phyloP scores from a whole-genome alignment of 2,797 vertebrate species.

The Semaprochilodus insignis region DNA sequence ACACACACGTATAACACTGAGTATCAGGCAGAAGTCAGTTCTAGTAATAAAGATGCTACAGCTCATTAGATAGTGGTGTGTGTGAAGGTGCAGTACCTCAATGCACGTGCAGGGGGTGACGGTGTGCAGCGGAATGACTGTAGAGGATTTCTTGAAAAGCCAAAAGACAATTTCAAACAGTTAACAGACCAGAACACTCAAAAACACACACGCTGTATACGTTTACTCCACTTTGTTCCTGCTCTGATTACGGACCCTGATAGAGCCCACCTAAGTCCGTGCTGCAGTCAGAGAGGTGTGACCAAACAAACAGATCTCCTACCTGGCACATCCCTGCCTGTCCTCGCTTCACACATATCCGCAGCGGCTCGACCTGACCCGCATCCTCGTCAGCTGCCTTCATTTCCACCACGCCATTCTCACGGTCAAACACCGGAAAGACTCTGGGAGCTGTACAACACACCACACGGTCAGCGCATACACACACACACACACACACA shows the following conservation, averaged over 20 bases:
- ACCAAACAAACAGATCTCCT: conserved; percentile 36
- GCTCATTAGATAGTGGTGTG: background rate
- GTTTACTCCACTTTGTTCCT: background rate
- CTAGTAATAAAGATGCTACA: too few species aligned
- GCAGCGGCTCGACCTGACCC: background rate
- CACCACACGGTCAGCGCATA: background rate
- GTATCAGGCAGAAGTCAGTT: too few species aligned
- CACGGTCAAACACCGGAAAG: conserved; percentile 4
- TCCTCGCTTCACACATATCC: conserved; percentile 73
- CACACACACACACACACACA: too few species aligned
- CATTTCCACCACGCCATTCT: conserved; percentile 63
- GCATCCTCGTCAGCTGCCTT: conserved; percentile 33
- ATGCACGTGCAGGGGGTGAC: conserved; percentile 77
- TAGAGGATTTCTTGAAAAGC: background rate
- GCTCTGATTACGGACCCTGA: background rate
- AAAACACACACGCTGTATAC: background rate
- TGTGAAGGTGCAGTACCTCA: conserved; percentile 66
- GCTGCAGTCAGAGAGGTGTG: background rate
- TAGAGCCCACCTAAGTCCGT: background rate
- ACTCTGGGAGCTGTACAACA: conserved; percentile 66
- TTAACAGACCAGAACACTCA: background rate
- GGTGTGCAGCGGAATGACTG: conserved; percentile 67
- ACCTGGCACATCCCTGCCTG: conserved; percentile 63
- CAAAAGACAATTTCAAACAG: background rate
- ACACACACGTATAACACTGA: background rate